Base-by-base conservation (phyloP, 2,113 vertebrate genomes). In the Zootoca vivipara region DNA sequence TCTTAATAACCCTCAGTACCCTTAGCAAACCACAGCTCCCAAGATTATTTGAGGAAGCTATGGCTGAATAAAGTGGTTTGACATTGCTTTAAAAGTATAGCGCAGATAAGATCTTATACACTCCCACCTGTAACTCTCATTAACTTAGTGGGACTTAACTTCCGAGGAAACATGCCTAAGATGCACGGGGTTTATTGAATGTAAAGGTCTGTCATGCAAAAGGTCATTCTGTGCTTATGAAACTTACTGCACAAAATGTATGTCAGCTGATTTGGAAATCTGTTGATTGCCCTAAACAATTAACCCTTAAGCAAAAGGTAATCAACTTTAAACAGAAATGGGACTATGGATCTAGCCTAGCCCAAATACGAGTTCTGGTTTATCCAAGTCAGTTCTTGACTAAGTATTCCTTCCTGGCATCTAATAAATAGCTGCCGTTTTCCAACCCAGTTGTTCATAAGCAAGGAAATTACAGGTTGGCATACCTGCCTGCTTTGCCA, bases 381-480 rank as follows among this genome's bases (percentile, higher is more conserved):
- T 28, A 69, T 22, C 69, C 8, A 64, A 74, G 56, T 30, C 62
- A 88, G 9, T 77, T 83, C 72, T 38, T 88, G 73, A 0, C 0
- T 33, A 9, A 4, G 0, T 18, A 56, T 85, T 16, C 9, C 78
- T 16, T 88, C 52, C 40, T 20, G 0, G 0, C 0, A 2, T 62
- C 40, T 58, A 72, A 65, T 0, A 4, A 0, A 24, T 0, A 62
- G 62, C 26, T 87, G 65, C 35, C n/a, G 69, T 83, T 77, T 78
- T 78, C 81, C 42, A 83, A 69, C 73, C 81, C 81, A 78, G 69
- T 83, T 83, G 73, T 64, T 88, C 73, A 83, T 70, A 67, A n/a
- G 70, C 30, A 0, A n/a, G 83, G 56, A 35, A 87, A 46, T 85
- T 35, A 46, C 67, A 52, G 65, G 85, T n/a, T 87, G n/a, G 38